Evolutionary conservation across 2,797 vertebrate genomes (phyloP).

Genomic region (Paedocypris micromegethes): DNA sequence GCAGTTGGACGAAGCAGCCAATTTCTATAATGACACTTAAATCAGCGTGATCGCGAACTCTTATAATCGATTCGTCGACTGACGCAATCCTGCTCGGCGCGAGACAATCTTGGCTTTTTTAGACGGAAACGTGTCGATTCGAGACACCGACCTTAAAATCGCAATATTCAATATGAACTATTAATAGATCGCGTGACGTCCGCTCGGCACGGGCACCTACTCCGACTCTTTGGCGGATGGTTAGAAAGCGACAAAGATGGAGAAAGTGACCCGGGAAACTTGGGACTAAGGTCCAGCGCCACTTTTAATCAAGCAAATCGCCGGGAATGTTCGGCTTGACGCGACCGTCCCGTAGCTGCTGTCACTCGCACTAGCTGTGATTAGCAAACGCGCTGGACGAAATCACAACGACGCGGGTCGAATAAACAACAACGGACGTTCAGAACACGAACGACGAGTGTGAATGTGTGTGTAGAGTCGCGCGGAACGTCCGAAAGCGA

Average conservation of each 20-base stretch:
- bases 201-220: conserved; percentile 14
- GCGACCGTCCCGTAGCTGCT: conserved; percentile 41
- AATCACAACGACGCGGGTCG: conserved; percentile 1
- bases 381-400: conserved; percentile 33
- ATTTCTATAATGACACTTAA: too few relatives aligned
- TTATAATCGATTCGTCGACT: too few relatives aligned
- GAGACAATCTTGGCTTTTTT: too few relatives aligned
- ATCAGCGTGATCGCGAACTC: too few relatives aligned
- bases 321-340: too few relatives aligned
- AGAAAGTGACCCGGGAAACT: neutral
- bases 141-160: conserved; percentile 7
- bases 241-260: conserved; percentile 6
- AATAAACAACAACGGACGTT: too few relatives aligned
- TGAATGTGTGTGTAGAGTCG: neutral
- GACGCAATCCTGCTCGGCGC: too few relatives aligned
- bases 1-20: too few relatives aligned
- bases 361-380: conserved; percentile 40
- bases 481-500: conserved; percentile 5
- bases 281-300: too few relatives aligned
- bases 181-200: conserved; percentile 38
- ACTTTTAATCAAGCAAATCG: too few relatives aligned
- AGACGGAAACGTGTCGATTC: too few relatives aligned
- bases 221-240: conserved; percentile 8
- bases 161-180: conserved; percentile 36
- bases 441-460: neutral